Conservation (phyloP, 92 coral and sea anemone genomes). For the Heteractis magnifica region DNA sequence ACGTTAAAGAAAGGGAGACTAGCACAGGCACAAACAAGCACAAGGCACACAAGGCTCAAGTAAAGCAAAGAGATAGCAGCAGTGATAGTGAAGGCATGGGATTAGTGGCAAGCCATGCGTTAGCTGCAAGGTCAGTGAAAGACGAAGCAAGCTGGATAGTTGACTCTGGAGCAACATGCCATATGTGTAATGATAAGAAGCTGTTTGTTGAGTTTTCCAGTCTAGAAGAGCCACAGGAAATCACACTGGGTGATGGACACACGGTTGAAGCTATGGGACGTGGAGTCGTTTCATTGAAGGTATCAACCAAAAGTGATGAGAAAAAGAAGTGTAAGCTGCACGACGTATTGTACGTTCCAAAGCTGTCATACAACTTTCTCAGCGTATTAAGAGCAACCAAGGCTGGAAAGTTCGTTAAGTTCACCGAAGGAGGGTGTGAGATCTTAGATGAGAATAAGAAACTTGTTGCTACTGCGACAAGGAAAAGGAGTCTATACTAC, state of each 20-base stretch:
- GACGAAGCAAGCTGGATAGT: slow-evolving; percentile 31
- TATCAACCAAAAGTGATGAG: slow-evolving; percentile 18
- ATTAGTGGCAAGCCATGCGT: slow-evolving; percentile 31
- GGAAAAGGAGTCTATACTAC: slow-evolving; percentile 52
- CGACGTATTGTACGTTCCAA: slow-evolving; percentile 56
- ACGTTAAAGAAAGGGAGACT: slow-evolving; percentile 13
- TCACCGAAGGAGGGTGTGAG: slow-evolving; percentile 48
- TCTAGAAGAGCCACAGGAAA: slow-evolving; percentile 47
- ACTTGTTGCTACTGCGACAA: slow-evolving; percentile 40
- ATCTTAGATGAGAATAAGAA: slow-evolving; percentile 44
- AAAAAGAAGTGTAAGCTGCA: slow-evolving; percentile 41
- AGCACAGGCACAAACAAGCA: slow-evolving; percentile 7
- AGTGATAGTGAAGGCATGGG: slow-evolving; percentile 50
- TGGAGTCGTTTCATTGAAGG: slow-evolving; percentile 40
- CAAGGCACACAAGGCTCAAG: slow-evolving; percentile 36
- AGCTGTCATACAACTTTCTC: slow-evolving; percentile 51
- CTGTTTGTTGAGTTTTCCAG: slow-evolving; percentile 38
- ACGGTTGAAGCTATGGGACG: slow-evolving; percentile 50
- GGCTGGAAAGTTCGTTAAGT: slow-evolving; percentile 53
- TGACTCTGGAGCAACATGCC: slow-evolving; percentile 66
- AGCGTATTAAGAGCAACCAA: slow-evolving; percentile 50
- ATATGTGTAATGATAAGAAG: slow-evolving; percentile 46
- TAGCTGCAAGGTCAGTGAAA: slow-evolving; percentile 19
- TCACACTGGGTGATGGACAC: slow-evolving; percentile 41
- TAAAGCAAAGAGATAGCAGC: slow-evolving; percentile 34